A percentile compares a stretch with the other conserved stretches of the same genome.
Evolutionary conservation across 2,888 invertebrate species (phyloP).

Genomic region (Yponomeuta cagnagella): DNA sequence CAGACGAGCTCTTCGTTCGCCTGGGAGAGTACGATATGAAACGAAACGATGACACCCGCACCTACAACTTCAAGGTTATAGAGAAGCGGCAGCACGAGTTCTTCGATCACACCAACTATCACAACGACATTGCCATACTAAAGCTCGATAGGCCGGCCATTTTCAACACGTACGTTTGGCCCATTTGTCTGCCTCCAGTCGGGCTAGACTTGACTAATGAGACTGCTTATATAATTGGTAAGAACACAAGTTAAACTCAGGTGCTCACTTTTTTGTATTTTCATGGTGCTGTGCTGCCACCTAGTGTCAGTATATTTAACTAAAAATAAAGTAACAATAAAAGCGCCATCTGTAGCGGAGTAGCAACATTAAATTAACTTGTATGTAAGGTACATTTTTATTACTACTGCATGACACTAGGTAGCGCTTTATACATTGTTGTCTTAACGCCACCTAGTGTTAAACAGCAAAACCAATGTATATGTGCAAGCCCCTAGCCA

Average conservation of each 20-base stretch:
- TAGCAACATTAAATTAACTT: too few relatives aligned
- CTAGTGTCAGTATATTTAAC: too few relatives aligned
- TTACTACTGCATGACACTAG: too few relatives aligned
- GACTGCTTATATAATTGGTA: slow-evolving; percentile 80
- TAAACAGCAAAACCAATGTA: background rate
- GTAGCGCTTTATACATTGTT: background rate
- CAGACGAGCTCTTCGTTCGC: slow-evolving; percentile 79
- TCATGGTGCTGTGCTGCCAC: too few relatives aligned
- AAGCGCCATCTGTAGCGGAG: background rate
- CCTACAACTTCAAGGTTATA: slow-evolving; percentile 80
- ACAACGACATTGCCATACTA: slow-evolving; percentile 86
- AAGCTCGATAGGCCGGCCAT: slow-evolving; percentile 78
- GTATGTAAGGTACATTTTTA: too few relatives aligned
- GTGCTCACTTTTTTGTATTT: too few relatives aligned
- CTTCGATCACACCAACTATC: slow-evolving; percentile 80
- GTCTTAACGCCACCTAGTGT: background rate
- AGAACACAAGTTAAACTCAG: slow-evolving; percentile 18
- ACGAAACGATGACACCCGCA: slow-evolving; percentile 79
- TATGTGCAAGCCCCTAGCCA: too few relatives aligned
- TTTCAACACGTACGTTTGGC: slow-evolving; percentile 89
- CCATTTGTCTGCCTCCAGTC: slow-evolving; percentile 86
- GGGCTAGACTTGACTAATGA: slow-evolving; percentile 76
- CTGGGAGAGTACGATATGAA: slow-evolving; percentile 89
- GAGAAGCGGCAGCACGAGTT: slow-evolving; percentile 80
- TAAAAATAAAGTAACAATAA: background rate